Evolutionary conservation across 2,888 invertebrate species (phyloP).

Genomic region (Ptilodon capucinus): DNA sequence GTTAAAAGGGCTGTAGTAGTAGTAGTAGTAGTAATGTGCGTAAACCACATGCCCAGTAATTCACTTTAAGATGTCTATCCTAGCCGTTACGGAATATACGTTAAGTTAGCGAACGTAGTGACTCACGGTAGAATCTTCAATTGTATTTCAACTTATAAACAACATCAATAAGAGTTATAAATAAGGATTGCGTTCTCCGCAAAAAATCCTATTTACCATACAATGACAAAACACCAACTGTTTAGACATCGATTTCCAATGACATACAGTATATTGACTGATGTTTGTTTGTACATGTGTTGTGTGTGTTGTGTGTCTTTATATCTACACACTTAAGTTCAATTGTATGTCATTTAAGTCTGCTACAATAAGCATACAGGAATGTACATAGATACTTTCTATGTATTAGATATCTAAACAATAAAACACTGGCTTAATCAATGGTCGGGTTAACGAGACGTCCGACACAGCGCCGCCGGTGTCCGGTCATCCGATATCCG

Average conservation of each 20-base stretch:
- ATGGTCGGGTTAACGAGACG: slow-evolving; percentile 15
- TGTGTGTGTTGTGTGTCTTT: not conserved
- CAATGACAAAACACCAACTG: not conserved
- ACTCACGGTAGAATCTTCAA: too few species aligned
- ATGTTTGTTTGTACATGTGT: not conserved
- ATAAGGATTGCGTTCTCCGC: not conserved
- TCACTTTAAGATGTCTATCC: too few species aligned
- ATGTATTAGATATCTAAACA: too few species aligned
- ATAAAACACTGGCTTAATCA: slow-evolving; percentile 17
- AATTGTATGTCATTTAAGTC: too few species aligned
- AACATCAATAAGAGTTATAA: not conserved
- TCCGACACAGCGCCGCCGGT: slow-evolving; percentile 5
- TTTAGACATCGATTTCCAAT: not conserved
- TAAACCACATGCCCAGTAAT: too few species aligned
- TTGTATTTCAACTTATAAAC: not conserved
- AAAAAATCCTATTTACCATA: not conserved
- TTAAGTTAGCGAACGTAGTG: too few species aligned
- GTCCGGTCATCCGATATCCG: slow-evolving; percentile 9
- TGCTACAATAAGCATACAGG: too few species aligned
- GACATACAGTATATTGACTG: not conserved
- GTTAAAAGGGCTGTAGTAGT: too few species aligned
- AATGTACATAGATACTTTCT: too few species aligned
- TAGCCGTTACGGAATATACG: too few species aligned
- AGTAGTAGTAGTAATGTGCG: too few species aligned
- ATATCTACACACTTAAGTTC: slow-evolving; percentile 6